Base-by-base conservation (phyloP, 2,113 vertebrate species). In the Neodontobutis hainanensis region DNA sequence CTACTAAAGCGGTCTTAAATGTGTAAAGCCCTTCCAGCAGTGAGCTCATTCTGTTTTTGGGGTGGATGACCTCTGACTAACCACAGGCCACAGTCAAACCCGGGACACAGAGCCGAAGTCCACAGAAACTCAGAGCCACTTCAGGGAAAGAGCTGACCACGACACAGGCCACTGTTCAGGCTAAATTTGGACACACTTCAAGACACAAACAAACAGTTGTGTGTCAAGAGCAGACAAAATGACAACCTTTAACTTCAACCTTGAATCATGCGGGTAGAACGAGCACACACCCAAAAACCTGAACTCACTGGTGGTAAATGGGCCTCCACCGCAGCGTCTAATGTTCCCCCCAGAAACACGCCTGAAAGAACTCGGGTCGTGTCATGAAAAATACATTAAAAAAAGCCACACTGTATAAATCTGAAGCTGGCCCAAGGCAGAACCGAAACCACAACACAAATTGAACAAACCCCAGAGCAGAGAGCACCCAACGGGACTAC, bases 101-200 rank as follows among this genome's bases (percentile, higher is more conserved):
- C 85, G 79, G 77, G 56, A 58, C 34, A 75, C 81, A 53, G 61
- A 66, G 68, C 71, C 60, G 58, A 73, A 36, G 85, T 80, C 78
- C 76, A 77, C 76, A 77, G 70, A 73, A 78, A 80, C 70, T 57
- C 70, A 60, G 66, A 81, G 81, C 86, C 84, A 89, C 81, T 90
- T 89, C 89, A 83, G 85, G 87, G 89, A 91, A 90, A 56, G 45
- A 69, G 78, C 72, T 77, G 77, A 85, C 80, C 82, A 45, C 76
- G 9, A 27, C 16, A 14, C 56, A 48, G 61, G 68, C 69, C 11
- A 59, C 68, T 40, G 19, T 10, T 70, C 71, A 4, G 76, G 77
- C 83, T 72, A 84, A 75, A 52, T 77, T 53, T 48, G 69, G 73
- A 61, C 69, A 51, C 19, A 70, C 57, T 78, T 70, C 71, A 61